Base-by-base conservation (phyloP, 2,797 vertebrate genomes). In the Tauraco hartlaubi region DNA sequence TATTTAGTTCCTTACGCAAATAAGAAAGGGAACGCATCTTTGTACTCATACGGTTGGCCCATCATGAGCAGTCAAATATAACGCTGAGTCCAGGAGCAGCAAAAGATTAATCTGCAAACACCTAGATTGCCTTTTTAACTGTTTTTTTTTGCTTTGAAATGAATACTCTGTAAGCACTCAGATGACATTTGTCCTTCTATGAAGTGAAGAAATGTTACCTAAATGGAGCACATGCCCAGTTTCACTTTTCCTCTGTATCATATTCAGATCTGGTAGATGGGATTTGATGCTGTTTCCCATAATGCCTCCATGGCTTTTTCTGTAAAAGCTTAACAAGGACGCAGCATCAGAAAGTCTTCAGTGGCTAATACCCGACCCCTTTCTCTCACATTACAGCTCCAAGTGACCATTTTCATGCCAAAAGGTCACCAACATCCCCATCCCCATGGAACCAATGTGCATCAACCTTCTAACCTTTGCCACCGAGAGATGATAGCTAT, bases 401-500 rank as follows among this genome's bases (percentile, higher is more conserved):
- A 66, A 98, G 97, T 98, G 98, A 97, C 98, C 98, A 96, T 97
- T 96, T 97, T 97, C 97, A 97, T 98, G 97, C 97, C 97, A 98
- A 98, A 98, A 98, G 98, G 98, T 98, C 98, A 98, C 90, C 95
- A 90, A 46, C 67, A 81, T 94, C 94, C 92, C 79, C 84, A 94
- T 97, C 97, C 98, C 97, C 86, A 94, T 90, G 97, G 98, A 98
- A 93, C 96, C 96, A 96, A 61, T 75, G 95, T 92, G 91, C 96
- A 97, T 96, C 97, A 97, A 97, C 97, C 97, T 97, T 88, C 93
- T 98, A 98, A 98, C 98, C 98, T 97, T 97, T 97, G 97, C 90
- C 95, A 97, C 93, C 3, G 76, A 96, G 97, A 98, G 95, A 98
- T 97, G 97, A 98, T 96, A 94, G 97, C 96, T 98, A 91, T 97